Evolutionary conservation across 2,888 invertebrate genomes (phyloP).

Genomic region (Noctuana brunneofusca): DNA sequence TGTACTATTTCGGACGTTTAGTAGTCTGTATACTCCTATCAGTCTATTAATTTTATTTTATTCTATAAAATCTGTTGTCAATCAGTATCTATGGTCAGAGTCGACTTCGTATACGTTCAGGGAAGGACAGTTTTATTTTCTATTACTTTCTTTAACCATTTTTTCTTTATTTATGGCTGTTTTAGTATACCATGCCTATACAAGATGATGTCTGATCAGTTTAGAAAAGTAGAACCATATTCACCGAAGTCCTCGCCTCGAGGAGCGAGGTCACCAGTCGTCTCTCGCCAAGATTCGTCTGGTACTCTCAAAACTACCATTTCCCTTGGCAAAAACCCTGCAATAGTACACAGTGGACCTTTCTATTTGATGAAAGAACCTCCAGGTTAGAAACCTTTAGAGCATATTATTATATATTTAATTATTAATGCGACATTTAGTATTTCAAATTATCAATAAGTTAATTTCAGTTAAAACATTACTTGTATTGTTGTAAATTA

Average conservation of each 20-base stretch:
- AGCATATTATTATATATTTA: not conserved
- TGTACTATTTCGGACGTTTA: no score
- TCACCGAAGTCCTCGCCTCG: slow-evolving; percentile 97
- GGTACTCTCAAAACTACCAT: slow-evolving; percentile 99
- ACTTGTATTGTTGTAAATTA: not conserved
- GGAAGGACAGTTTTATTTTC: slow-evolving; percentile 55
- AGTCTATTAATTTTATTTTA: no score
- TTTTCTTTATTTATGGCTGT: slow-evolving; percentile 59
- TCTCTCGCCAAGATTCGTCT: slow-evolving; percentile 97
- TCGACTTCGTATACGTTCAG: slow-evolving; percentile 26
- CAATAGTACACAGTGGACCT: slow-evolving; percentile 98
- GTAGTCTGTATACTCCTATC: no score
- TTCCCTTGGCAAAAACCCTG: slow-evolving; percentile 97
- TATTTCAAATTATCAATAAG: not conserved
- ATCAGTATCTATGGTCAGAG: slow-evolving; percentile 3
- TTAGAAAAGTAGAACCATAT: slow-evolving; percentile 96
- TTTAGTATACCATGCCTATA: slow-evolving; percentile 79
- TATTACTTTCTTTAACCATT: slow-evolving; percentile 68
- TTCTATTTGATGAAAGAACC: slow-evolving; percentile 99
- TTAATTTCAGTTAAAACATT: not conserved
- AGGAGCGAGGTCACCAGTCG: slow-evolving; percentile 97
- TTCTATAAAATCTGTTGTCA: not conserved
- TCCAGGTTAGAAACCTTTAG: slow-evolving; percentile 84
- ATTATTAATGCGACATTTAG: not conserved
- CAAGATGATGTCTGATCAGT: slow-evolving; percentile 96